phyloP scores from a whole-genome alignment of 2,888 invertebrate genomes.

The Parascotia fuliginaria region DNA sequence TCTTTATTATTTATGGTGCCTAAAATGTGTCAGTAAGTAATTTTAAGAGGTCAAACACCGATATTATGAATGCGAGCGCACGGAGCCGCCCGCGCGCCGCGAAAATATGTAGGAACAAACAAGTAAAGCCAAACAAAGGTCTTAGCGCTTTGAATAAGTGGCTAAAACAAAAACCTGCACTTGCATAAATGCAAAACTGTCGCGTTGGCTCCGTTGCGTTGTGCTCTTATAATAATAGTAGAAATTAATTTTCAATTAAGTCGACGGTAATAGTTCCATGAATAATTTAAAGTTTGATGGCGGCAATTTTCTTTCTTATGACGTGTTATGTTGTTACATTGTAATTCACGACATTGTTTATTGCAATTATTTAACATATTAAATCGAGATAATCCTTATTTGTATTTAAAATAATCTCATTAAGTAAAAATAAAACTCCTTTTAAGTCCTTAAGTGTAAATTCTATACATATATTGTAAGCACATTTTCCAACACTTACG shows the following conservation, averaged over 20 bases:
- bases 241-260: slow-evolving; percentile 58
- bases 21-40: slow-evolving; percentile 68
- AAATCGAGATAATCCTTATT: background rate
- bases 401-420: background rate
- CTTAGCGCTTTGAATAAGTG: slow-evolving; percentile 66
- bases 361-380: slow-evolving; percentile 22
- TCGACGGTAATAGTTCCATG: slow-evolving; percentile 52
- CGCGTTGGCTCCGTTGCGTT: slow-evolving; percentile 30
- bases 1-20: slow-evolving; percentile 33
- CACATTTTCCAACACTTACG: slow-evolving; percentile 18
- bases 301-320: slow-evolving; percentile 35
- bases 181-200: slow-evolving; percentile 59
- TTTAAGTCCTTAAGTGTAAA: background rate
- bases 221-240: slow-evolving; percentile 41
- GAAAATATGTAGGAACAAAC: slow-evolving; percentile 79
- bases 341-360: slow-evolving; percentile 19
- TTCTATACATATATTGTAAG: background rate
- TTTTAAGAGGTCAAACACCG: slow-evolving; percentile 74
- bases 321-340: slow-evolving; percentile 23
- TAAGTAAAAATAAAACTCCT: background rate
- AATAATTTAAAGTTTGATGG: slow-evolving; percentile 49
- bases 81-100: slow-evolving; percentile 62
- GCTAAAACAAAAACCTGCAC: slow-evolving; percentile 63
- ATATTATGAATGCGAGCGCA: slow-evolving; percentile 80
- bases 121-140: slow-evolving; percentile 67